Evolutionary conservation across 1,140 invertebrate species (phyloP).

Genomic region (Zelostemma sp.): DNA sequence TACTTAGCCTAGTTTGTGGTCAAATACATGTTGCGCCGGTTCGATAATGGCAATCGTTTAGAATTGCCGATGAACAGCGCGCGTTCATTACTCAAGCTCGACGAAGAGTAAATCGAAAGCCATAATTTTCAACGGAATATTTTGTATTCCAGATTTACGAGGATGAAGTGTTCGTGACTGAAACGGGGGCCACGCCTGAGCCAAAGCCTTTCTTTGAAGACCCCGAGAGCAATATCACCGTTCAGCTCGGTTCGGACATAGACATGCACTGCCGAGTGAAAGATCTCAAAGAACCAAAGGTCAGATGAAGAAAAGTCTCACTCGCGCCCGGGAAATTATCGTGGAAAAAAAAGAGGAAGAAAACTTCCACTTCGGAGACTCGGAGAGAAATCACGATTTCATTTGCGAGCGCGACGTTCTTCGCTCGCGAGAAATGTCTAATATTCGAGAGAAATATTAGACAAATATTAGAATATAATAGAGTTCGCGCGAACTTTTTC

Average conservation of each 20-base stretch:
- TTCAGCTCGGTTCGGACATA: constrained; percentile 73
- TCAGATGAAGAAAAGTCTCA: constrained; percentile 55
- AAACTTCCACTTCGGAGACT: no score
- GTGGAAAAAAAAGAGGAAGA: neutral
- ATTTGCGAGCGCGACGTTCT: constrained; percentile 1
- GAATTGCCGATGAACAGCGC: no score
- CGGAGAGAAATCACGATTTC: neutral
- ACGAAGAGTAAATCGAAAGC: no score
- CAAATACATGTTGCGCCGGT: no score
- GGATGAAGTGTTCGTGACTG: constrained; percentile 63
- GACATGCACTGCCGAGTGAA: constrained; percentile 76
- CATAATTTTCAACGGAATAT: no score
- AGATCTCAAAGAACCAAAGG: constrained; percentile 75
- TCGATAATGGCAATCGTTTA: no score
- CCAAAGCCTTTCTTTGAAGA: constrained; percentile 73
- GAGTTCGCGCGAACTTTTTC: constrained; percentile 23
- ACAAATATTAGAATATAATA: constrained; percentile 17
- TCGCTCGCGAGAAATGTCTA: constrained; percentile 12
- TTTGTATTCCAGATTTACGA: constrained; percentile 63
- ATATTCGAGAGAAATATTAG: constrained; percentile 15
- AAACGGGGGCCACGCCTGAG: constrained; percentile 68
- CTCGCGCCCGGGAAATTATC: neutral
- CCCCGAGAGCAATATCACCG: constrained; percentile 73
- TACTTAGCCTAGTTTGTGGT: no score
- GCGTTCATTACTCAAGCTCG: no score